A percentile compares a stretch with the other conserved stretches of the same genome.
Conservation (phyloP, 2,888 invertebrate genomes). For the Tanytarsus gracilentus region DNA sequence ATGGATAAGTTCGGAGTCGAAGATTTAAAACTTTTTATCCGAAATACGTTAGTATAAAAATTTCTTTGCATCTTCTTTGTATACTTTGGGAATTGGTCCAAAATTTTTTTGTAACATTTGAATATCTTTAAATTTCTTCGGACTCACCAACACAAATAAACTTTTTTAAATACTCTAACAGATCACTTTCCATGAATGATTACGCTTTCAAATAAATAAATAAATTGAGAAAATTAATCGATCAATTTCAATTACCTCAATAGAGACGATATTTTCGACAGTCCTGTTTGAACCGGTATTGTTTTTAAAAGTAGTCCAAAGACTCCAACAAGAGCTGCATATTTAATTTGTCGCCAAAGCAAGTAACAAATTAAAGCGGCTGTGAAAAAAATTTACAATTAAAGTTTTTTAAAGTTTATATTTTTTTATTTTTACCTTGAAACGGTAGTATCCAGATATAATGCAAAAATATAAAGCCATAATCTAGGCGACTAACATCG, state of each 20-base stretch:
- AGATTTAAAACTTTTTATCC: too few relatives aligned
- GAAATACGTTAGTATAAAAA: too few relatives aligned
- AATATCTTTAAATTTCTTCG: too few relatives aligned
- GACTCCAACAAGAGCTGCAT: constrained; percentile 68
- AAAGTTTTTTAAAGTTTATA: background rate
- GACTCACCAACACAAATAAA: too few relatives aligned
- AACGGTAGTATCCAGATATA: constrained; percentile 82
- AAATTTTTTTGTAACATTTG: too few relatives aligned
- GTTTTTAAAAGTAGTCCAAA: constrained; percentile 65
- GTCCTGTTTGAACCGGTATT: constrained; percentile 65
- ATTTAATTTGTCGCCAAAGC: constrained; percentile 64
- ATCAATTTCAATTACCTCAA: constrained; percentile 31
- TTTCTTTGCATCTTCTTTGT: too few relatives aligned
- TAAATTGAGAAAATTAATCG: constrained; percentile 18
- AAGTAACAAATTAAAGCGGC: constrained; percentile 58
- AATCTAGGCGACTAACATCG: constrained; percentile 87
- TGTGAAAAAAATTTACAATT: background rate
- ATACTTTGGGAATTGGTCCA: too few relatives aligned
- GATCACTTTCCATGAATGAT: too few relatives aligned
- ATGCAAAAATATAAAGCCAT: constrained; percentile 71
- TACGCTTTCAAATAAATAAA: too few relatives aligned
- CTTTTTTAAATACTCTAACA: too few relatives aligned
- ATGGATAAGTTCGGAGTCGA: too few relatives aligned
- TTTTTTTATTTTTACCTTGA: constrained; percentile 42
- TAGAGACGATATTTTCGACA: constrained; percentile 40